A percentile compares a stretch with the other conserved stretches of the same genome.
Conservation (phyloP, 35 echinoderm and acorn worm genomes). For the Lytechinus variegatus region DNA sequence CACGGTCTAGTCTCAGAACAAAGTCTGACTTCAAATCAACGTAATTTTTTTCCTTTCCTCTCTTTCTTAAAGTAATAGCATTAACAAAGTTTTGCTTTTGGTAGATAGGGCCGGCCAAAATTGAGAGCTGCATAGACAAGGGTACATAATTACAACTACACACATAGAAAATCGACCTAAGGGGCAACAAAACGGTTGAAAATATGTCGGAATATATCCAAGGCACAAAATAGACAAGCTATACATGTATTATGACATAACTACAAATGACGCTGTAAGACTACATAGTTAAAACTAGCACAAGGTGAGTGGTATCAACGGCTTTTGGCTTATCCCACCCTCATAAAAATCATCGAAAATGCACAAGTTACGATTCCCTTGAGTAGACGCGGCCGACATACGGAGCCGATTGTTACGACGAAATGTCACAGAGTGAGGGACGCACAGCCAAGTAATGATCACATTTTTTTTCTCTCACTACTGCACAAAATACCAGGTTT, state of each 20-base stretch:
- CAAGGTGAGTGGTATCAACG: background rate
- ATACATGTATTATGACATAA: background rate
- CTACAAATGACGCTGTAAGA: background rate
- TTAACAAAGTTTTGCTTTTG: background rate
- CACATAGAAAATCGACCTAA: background rate
- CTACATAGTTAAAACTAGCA: background rate
- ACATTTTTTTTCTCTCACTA: conserved; percentile 20
- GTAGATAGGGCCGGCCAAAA: background rate
- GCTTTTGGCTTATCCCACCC: background rate
- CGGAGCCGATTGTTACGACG: conserved; percentile 30
- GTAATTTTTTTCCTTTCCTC: background rate
- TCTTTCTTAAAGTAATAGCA: background rate
- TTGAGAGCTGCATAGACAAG: too few species aligned
- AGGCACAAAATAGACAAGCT: background rate
- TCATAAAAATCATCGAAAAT: background rate
- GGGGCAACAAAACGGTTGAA: background rate
- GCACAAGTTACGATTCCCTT: conserved; percentile 26
- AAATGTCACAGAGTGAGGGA: conserved; percentile 33
- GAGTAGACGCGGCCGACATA: conserved; percentile 4
- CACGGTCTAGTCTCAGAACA: background rate
- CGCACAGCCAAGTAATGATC: conserved; percentile 35
- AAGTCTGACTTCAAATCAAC: background rate
- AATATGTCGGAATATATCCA: too few species aligned
- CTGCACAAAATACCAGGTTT: conserved; percentile 30
- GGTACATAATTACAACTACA: background rate